Evolutionary conservation across 2,888 invertebrate genomes (phyloP).

Genomic region (Limenitis camilla): DNA sequence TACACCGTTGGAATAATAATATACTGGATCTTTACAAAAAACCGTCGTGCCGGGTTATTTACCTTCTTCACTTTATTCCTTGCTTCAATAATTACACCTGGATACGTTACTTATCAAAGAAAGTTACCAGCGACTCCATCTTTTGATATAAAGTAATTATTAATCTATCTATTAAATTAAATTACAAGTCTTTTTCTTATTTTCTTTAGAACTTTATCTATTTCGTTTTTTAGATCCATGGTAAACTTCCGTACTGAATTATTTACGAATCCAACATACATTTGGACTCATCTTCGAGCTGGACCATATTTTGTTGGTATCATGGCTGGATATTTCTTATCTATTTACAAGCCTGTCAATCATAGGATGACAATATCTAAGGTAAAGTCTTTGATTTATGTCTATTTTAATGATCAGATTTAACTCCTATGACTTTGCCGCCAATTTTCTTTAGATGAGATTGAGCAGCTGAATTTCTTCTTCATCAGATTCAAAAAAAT

Average conservation of each 20-base stretch:
- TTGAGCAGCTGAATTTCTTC: too few relatives aligned
- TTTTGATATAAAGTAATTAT: conserved; percentile 19
- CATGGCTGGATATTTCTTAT: conserved; percentile 31
- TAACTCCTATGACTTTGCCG: neutral
- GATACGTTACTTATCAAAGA: conserved; percentile 18
- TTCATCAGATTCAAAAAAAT: too few relatives aligned
- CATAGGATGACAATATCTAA: conserved; percentile 30
- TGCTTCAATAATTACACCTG: conserved; percentile 15
- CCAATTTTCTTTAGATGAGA: neutral
- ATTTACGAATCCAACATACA: conserved; percentile 23
- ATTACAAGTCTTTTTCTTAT: too few relatives aligned
- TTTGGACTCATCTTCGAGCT: conserved; percentile 28
- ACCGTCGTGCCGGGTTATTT: conserved; percentile 18
- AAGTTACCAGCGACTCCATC: conserved; percentile 6
- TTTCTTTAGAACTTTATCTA: too few relatives aligned
- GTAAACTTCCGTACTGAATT: neutral
- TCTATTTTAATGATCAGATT: too few relatives aligned
- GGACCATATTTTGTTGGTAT: conserved; percentile 32
- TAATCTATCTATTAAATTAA: neutral
- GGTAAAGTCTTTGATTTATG: conserved; percentile 21
- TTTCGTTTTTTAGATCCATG: too few relatives aligned
- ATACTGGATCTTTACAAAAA: conserved; percentile 25
- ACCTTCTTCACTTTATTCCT: conserved; percentile 13
- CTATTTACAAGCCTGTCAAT: conserved; percentile 29
- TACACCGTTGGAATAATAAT: conserved; percentile 26